Conservation (phyloP, 2,797 vertebrate species). For the Coregonus suidteri region DNA sequence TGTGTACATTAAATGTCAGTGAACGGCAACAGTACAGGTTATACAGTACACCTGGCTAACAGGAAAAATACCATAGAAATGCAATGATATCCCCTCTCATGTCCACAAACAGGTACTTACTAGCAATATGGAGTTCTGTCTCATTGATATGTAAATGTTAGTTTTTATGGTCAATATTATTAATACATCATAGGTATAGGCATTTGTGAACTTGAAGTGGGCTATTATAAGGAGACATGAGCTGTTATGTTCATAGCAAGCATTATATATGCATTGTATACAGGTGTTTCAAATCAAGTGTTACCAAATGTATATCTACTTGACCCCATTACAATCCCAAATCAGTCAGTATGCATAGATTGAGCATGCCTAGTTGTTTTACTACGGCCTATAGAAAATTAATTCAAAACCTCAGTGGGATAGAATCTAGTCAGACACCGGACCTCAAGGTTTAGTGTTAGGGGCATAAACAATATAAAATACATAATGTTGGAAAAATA, state of each 20-base stretch:
- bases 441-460: neutral
- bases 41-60: constrained; percentile 57
- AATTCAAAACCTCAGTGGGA: neutral
- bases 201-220: neutral
- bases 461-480: neutral
- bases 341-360: neutral
- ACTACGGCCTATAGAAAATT: neutral
- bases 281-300: neutral
- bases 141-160: neutral
- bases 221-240: neutral
- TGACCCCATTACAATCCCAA: neutral
- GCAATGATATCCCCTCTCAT: constrained; percentile 31
- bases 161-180: neutral
- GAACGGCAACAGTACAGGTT: constrained; percentile 45
- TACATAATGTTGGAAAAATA: neutral
- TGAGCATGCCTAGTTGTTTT: neutral
- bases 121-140: constrained; percentile 11
- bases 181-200: neutral
- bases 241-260: neutral
- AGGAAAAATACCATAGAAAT: constrained; percentile 46
- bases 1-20: constrained; percentile 42
- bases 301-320: neutral
- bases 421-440: neutral
- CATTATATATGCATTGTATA: neutral
- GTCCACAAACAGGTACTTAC: constrained; percentile 17